Conservation (phyloP, 2,888 invertebrate genomes). For the Tortrix viridana region DNA sequence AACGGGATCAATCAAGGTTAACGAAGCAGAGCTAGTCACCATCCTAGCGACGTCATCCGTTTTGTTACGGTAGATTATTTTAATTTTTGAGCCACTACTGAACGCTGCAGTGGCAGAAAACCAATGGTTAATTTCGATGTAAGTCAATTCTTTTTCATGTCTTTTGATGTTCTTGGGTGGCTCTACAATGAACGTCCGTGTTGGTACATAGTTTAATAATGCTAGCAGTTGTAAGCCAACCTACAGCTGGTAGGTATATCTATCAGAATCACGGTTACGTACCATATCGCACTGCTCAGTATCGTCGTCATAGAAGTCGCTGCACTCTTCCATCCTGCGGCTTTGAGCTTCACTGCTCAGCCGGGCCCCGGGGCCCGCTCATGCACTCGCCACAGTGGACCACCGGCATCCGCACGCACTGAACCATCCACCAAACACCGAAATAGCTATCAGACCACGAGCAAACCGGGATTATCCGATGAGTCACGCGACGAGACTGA, state of each 20-base stretch:
- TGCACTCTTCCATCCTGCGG: conserved; percentile 82
- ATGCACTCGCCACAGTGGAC: conserved; percentile 73
- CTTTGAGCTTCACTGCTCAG: conserved; percentile 62
- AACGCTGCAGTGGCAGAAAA: conserved; percentile 1
- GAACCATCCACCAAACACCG: conserved; percentile 56
- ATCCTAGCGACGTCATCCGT: background rate
- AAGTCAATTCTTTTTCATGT: too few species aligned
- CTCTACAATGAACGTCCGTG: too few species aligned
- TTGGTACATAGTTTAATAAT: too few species aligned
- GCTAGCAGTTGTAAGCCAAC: too few species aligned
- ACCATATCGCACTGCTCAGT: conserved; percentile 82
- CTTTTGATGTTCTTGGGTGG: too few species aligned
- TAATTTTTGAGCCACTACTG: background rate
- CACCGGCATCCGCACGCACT: conserved; percentile 79
- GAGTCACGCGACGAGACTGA: conserved; percentile 74
- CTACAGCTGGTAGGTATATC: too few species aligned
- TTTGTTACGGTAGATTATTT: background rate
- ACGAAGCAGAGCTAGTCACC: conserved; percentile 16
- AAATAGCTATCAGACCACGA: conserved; percentile 58
- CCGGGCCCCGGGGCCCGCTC: conserved; percentile 73
- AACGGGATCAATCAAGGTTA: conserved; percentile 32
- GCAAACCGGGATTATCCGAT: conserved; percentile 72
- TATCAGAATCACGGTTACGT: conserved; percentile 47
- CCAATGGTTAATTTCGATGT: too few species aligned
- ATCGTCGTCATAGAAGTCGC: conserved; percentile 83